These are phyloP conservation scores for Spilosoma lubricipeda DNA, from an alignment of 2,888 invertebrate genomes.

Conservation along the genomic window DNA sequence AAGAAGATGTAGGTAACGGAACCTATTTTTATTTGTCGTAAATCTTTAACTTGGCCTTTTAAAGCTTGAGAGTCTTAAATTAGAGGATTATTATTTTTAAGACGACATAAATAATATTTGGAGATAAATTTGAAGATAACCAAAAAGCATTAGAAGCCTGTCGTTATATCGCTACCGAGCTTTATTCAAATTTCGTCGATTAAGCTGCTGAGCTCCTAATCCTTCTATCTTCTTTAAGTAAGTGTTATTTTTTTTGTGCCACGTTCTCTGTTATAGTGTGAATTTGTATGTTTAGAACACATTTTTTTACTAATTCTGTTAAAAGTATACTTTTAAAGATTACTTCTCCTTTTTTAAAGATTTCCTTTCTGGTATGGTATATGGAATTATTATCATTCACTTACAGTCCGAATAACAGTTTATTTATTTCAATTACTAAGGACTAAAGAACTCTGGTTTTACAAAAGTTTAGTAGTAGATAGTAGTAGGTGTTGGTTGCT, in stretches of 20 bases:
- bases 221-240: conserved; percentile 56
- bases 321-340: not conserved
- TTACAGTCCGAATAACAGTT: too few species aligned
- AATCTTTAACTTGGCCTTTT: conserved; percentile 5
- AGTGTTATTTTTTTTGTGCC: conserved; percentile 47
- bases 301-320: conserved; percentile 20
- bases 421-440: not conserved
- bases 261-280: conserved; percentile 33
- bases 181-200: conserved; percentile 76
- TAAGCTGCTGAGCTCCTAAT: conserved; percentile 64
- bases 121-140: conserved; percentile 71
- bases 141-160: conserved; percentile 62
- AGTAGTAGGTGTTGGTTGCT: not conserved
- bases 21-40: conserved; percentile 9
- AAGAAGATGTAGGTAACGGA: too few species aligned
- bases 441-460: not conserved
- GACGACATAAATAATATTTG: conserved; percentile 68
- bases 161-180: conserved; percentile 55
- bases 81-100: conserved; percentile 59
- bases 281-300: conserved; percentile 16
- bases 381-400: not conserved
- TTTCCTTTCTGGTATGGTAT: not conserved
- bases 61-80: conserved; percentile 35
- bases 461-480: not conserved
- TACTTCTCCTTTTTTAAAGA: not conserved